Evolutionary conservation across 2,113 vertebrate genomes (phyloP).

Genomic region (Eulemur macaco): DNA sequence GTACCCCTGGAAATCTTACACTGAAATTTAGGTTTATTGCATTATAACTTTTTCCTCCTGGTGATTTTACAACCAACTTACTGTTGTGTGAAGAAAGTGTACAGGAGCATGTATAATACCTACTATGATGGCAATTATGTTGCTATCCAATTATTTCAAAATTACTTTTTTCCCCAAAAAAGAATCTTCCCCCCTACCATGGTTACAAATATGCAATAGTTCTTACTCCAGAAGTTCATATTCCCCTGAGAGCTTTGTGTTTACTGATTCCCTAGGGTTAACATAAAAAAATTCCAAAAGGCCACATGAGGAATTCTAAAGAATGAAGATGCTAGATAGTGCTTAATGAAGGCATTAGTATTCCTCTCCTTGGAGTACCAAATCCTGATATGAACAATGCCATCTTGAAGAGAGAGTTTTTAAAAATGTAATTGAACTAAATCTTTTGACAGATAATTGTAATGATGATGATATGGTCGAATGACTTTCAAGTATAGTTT

Average conservation of each 20-base stretch:
- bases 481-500: constrained; percentile 80
- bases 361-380: constrained; percentile 74
- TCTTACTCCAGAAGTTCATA: background rate
- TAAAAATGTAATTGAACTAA: constrained; percentile 82
- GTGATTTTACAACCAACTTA: constrained; percentile 66
- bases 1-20: background rate
- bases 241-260: constrained; percentile 39
- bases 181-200: background rate
- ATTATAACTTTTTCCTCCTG: constrained; percentile 59
- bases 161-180: constrained; percentile 55
- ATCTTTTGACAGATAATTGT: constrained; percentile 83
- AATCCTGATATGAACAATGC: constrained; percentile 73
- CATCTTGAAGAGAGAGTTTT: constrained; percentile 78
- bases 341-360: constrained; percentile 78
- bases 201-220: constrained; percentile 58
- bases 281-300: background rate
- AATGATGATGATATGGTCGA: constrained; percentile 80
- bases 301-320: constrained; percentile 44
- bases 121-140: constrained; percentile 19
- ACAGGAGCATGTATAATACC: constrained; percentile 55
- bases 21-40: constrained; percentile 65
- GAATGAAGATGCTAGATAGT: constrained; percentile 42
- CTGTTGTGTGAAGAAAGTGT: constrained; percentile 62
- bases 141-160: constrained; percentile 76
- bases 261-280: constrained; percentile 62